A percentile compares a stretch with the other conserved stretches of the same genome.
phyloP scores from a whole-genome alignment of 2,797 vertebrate species.

The Pangasius djambal region DNA sequence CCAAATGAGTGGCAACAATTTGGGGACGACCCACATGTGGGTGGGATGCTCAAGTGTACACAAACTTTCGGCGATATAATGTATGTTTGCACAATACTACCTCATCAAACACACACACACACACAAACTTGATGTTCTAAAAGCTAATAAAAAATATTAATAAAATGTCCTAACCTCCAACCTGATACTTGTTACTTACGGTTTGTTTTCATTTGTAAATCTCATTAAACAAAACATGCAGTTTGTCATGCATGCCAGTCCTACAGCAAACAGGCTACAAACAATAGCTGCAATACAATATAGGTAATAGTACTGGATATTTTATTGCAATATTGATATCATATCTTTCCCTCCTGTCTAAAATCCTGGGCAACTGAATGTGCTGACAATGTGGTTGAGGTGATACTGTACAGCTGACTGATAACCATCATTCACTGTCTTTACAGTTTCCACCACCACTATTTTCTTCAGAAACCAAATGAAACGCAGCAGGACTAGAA shows the following conservation, averaged over 20 bases:
- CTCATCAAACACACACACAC: no score
- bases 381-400: not conserved
- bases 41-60: no score
- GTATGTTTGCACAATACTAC: no score
- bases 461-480: conserved; percentile 19
- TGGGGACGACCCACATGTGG: no score
- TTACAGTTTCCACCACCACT: not conserved
- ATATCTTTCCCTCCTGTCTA: not conserved
- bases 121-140: not conserved
- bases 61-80: no score
- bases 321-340: not conserved
- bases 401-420: not conserved
- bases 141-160: not conserved
- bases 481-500: conserved; percentile 52
- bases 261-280: not conserved
- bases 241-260: not conserved
- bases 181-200: not conserved
- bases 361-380: not conserved
- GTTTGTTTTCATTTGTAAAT: not conserved
- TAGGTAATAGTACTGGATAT: not conserved
- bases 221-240: not conserved
- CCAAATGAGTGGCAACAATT: no score
- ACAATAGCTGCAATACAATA: not conserved
- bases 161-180: not conserved
- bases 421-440: not conserved